phyloP scores from a whole-genome alignment of 2,888 invertebrate species.

The Acronicta leporina region DNA sequence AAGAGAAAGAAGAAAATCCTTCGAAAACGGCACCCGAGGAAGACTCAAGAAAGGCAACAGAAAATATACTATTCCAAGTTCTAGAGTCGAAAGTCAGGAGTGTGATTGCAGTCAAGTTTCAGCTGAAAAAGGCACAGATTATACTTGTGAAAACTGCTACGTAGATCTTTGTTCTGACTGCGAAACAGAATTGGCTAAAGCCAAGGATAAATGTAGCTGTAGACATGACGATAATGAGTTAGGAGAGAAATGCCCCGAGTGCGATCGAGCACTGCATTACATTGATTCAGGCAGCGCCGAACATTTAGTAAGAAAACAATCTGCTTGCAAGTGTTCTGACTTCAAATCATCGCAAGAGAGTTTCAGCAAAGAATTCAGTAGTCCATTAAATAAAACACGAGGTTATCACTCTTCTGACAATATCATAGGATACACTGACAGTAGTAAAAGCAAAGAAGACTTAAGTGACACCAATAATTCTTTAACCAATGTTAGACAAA shows the following conservation, averaged over 20 bases:
- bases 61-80: slow-evolving; percentile 73
- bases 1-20: slow-evolving; percentile 90
- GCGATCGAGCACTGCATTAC: slow-evolving; percentile 80
- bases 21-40: slow-evolving; percentile 89
- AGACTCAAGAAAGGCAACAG: slow-evolving; percentile 90
- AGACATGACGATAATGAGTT: slow-evolving; percentile 65
- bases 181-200: slow-evolving; percentile 75
- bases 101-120: slow-evolving; percentile 82
- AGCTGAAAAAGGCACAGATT: slow-evolving; percentile 80
- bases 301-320: slow-evolving; percentile 76
- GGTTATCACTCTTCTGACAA: slow-evolving; percentile 85
- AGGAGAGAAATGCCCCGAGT: slow-evolving; percentile 81
- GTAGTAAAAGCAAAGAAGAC: slow-evolving; percentile 77
- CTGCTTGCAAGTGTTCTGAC: slow-evolving; percentile 80
- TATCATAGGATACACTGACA: slow-evolving; percentile 79
- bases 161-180: slow-evolving; percentile 84
- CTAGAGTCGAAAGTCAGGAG: slow-evolving; percentile 71
- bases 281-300: slow-evolving; percentile 82
- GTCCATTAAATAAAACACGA: slow-evolving; percentile 78
- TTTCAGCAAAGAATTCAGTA: slow-evolving; percentile 77
- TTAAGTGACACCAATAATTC: slow-evolving; percentile 76
- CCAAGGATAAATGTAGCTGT: slow-evolving; percentile 76
- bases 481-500: slow-evolving; percentile 72
- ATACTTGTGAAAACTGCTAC: slow-evolving; percentile 83
- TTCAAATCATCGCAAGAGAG: slow-evolving; percentile 86